Evolutionary conservation across 2,888 invertebrate genomes (phyloP).

Genomic region (Apotomis capreana): DNA sequence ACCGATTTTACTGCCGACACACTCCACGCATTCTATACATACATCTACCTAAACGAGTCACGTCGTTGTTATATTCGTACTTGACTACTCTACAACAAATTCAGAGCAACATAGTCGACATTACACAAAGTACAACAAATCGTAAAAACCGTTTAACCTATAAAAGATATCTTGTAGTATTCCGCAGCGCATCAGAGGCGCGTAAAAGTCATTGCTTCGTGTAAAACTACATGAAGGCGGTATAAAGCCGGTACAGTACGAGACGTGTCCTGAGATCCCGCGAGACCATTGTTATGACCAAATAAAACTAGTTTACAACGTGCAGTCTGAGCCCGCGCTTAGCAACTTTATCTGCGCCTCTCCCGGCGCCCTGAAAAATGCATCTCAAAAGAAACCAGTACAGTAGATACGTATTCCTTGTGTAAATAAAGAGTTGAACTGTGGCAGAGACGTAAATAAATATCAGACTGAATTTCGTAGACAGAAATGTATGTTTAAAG

Average conservation of each 20-base stretch:
- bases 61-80: constrained; percentile 16
- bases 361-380: constrained; percentile 40
- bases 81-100: constrained; percentile 13
- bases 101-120: constrained; percentile 28
- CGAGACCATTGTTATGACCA: constrained; percentile 64
- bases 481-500: no score
- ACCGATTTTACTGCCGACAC: constrained; percentile 39
- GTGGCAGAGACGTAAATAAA: constrained; percentile 42
- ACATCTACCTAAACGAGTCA: constrained; percentile 17
- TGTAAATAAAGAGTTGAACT: constrained; percentile 51
- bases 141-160: constrained; percentile 42
- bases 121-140: constrained; percentile 38
- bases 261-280: constrained; percentile 55
- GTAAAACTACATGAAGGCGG: constrained; percentile 51
- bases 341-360: constrained; percentile 63
- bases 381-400: constrained; percentile 47
- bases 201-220: constrained; percentile 54
- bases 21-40: constrained; percentile 9
- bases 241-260: constrained; percentile 54
- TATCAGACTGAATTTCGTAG: constrained; percentile 14
- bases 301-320: constrained; percentile 71
- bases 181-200: constrained; percentile 52
- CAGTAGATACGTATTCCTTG: constrained; percentile 57
- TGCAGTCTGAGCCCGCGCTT: constrained; percentile 59
- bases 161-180: constrained; percentile 43